Base-by-base conservation (phyloP, 2,888 invertebrate genomes). In the Platycnemis pennipes region DNA sequence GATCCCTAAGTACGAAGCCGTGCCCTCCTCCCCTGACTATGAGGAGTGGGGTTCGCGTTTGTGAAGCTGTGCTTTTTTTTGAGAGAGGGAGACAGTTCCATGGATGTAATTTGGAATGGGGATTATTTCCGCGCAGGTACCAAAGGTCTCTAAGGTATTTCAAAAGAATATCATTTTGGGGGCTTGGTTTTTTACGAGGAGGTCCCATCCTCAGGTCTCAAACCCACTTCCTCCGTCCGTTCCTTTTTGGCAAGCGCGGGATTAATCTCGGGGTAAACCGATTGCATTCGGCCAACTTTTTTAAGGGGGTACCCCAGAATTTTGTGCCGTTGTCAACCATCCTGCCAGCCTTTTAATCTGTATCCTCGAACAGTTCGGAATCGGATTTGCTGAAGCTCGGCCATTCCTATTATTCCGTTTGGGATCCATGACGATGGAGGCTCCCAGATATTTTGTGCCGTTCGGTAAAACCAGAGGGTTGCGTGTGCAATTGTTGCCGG, bases 51-150 rank as follows among this genome's bases (percentile, higher is more conserved):
- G 31, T 26, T 77, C 77, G 37, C 31, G n/a, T 37, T 37, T 77
- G 31, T 11, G 77, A 37, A 37, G 37, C 37, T 37, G 31, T 13
- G 31, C 31, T 37, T 77, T 77, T 77, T 77, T 77, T 49, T 49
- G 49, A 49, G 49, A 49, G 37, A 16, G 77, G 77, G 77, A 77
- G 11, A 37, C 37, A n/a, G 77, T 77, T 77, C 37, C 77, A 37
- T 77, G 77, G 77, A 77, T 26, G 77, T 77, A 77, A 77, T 77
- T 77, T 77, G 77, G 77, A 77, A 37, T 37, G 77, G 77, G 77
- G 77, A 77, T 77, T 77, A 77, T 77, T 77, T 77, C 77, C 37
- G 77, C 37, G 77, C 77, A 77, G 77, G 77, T 77, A 37, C 77
- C 13, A 77, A n/a, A 37, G 37, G 77, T 37, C 77, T 37, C 77